Conservation (phyloP, 2,113 vertebrate species). For the Chaetodon auriga region DNA sequence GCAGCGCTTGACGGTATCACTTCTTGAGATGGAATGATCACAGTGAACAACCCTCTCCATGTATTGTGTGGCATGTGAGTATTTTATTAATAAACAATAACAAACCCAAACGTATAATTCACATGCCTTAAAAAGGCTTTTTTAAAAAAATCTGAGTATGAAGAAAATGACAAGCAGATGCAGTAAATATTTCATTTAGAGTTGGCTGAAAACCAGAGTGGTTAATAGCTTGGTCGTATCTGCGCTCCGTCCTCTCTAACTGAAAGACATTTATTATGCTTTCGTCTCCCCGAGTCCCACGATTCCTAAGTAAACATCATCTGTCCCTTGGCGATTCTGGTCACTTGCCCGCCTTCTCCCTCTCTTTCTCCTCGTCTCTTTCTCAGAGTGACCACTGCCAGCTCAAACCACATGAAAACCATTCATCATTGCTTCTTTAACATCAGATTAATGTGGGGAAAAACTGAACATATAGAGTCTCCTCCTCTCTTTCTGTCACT, state of each 20-base stretch:
- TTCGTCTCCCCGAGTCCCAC: constrained; percentile 46
- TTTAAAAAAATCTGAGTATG: background rate
- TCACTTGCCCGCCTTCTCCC: constrained; percentile 46
- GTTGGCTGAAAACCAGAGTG: constrained; percentile 22
- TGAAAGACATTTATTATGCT: constrained; percentile 55
- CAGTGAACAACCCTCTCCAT: background rate
- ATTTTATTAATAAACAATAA: constrained; percentile 23
- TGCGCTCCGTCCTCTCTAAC: constrained; percentile 7
- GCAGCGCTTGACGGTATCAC: background rate
- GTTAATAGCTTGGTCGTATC: constrained; percentile 41
- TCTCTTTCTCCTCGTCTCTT: constrained; percentile 14
- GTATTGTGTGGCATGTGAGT: background rate
- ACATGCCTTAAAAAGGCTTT: constrained; percentile 27
- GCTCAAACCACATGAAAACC: constrained; percentile 81
- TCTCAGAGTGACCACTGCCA: constrained; percentile 65
- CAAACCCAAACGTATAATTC: constrained; percentile 14
- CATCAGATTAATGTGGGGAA: constrained; percentile 75
- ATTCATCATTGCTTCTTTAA: constrained; percentile 83
- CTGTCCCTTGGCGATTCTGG: constrained; percentile 47
- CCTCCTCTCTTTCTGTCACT: constrained; percentile 40
- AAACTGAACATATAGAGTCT: constrained; percentile 63
- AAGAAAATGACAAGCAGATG: constrained; percentile 39
- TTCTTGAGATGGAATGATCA: constrained; percentile 5
- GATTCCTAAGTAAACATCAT: constrained; percentile 45
- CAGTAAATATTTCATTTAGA: constrained; percentile 41